Conservation (phyloP, 1,140 invertebrate genomes). For the Bathynomus jamesi region DNA sequence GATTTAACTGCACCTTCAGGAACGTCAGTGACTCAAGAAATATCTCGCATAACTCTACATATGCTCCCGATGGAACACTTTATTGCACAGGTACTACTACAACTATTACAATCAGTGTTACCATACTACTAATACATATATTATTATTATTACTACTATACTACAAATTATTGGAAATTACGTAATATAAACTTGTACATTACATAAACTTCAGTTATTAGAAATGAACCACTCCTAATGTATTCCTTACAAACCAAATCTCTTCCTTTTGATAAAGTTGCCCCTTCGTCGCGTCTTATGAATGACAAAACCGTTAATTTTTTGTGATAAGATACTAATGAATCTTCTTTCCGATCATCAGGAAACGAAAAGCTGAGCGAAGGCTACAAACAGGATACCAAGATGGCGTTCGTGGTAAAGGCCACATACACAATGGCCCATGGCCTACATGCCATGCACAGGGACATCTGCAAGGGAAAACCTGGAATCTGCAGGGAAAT, state of each 20-base stretch:
- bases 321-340: too few species aligned
- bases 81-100: not conserved
- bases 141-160: not conserved
- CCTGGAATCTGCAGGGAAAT: slow-evolving; percentile 55
- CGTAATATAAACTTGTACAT: too few species aligned
- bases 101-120: not conserved
- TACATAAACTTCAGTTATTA: too few species aligned
- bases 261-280: too few species aligned
- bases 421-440: slow-evolving; percentile 64
- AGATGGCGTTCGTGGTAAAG: slow-evolving; percentile 68
- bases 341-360: too few species aligned
- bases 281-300: too few species aligned
- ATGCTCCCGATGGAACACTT: not conserved
- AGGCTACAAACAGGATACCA: slow-evolving; percentile 60
- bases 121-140: not conserved
- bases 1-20: slow-evolving; percentile 51
- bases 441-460: slow-evolving; percentile 53
- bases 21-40: slow-evolving; percentile 40
- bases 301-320: too few species aligned
- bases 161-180: too few species aligned
- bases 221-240: too few species aligned
- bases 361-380: slow-evolving; percentile 49
- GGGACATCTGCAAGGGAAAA: slow-evolving; percentile 46
- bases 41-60: not conserved
- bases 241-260: too few species aligned